Evolutionary conservation across 2,113 vertebrate species (phyloP), one percentile per base, ranked within the genome.

Genomic region (Cyprinodon brontotheroides): DNA sequence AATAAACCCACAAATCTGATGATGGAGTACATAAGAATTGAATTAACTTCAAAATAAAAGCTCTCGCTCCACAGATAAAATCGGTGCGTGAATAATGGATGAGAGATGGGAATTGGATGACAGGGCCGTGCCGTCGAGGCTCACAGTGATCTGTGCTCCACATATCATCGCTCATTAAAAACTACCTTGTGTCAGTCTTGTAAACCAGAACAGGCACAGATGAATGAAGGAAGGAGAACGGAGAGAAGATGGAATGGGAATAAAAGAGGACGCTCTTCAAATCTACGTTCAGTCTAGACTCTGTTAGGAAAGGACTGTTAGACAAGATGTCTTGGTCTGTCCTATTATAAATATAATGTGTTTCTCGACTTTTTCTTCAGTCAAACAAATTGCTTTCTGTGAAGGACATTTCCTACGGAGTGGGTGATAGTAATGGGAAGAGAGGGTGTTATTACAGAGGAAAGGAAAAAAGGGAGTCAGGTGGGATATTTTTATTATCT

Each of bases 91-190:
- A 92, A 93, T 92, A 91, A 93, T 91, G 76, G 71, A 93, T 91
- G 90, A 92, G 84, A 90, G 85, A 88, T 76, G 89, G 86, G 89
- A 91, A 86, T 87, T 87, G 68, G 89, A 86, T 91, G 91, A 91
- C 86, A 87, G 85, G 17, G 81, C 77, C 22, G 67, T 62, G 86
- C 81, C 84, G 75, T 82, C 79, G 78, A 78, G 82, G 88, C 84
- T 85, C 84, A 45, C 89, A 88, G 82, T 89, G 92, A 90, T 91
- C 88, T 86, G 78, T 87, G 86, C 87, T 87, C 85, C 86, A 80
- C 89, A 89, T 89, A 84, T 84, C 85, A 63, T 75, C 74, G 90
- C 88, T 92, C 87, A 90, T 93, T 91, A 93, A 90, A 90, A 89
- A 82, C 75, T 71, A 78, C 83, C 81, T 82, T 70, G 83, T 85